These are phyloP conservation scores for Nemoura dubitans DNA, from an alignment of 2,888 invertebrate genomes.

Conservation along the genomic window DNA sequence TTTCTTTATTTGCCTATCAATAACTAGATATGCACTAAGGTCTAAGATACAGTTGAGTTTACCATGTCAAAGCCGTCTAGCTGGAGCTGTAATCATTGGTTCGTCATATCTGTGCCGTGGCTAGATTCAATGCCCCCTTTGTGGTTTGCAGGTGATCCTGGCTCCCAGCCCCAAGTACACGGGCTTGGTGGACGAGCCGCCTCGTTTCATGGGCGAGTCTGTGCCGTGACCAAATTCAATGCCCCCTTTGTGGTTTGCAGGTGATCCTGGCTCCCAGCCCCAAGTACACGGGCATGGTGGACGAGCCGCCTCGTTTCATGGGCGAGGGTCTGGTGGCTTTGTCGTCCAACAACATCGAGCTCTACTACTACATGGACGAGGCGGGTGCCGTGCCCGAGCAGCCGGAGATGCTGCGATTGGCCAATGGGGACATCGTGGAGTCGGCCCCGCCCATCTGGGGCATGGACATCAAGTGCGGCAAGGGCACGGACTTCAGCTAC, in stretches of 20 bases:
- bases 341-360: slow-evolving; percentile 92
- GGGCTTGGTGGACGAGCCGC: slow-evolving; percentile 93
- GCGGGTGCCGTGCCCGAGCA: slow-evolving; percentile 92
- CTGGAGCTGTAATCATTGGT: too few species aligned
- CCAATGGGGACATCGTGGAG: slow-evolving; percentile 93
- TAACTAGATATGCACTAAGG: too few species aligned
- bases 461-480: slow-evolving; percentile 91
- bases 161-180: slow-evolving; percentile 97
- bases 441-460: slow-evolving; percentile 96
- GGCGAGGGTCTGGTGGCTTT: slow-evolving; percentile 98
- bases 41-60: too few species aligned
- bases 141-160: slow-evolving; percentile 79
- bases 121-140: too few species aligned
- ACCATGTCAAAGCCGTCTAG: too few species aligned
- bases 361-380: slow-evolving; percentile 98
- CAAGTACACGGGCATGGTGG: slow-evolving; percentile 91
- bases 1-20: too few species aligned
- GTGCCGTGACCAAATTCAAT: too few species aligned
- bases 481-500: slow-evolving; percentile 95
- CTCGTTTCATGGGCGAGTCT: slow-evolving; percentile 89
- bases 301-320: slow-evolving; percentile 96
- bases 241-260: too few species aligned
- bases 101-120: too few species aligned
- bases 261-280: slow-evolving; percentile 96
- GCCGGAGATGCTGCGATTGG: slow-evolving; percentile 86